phyloP scores from a whole-genome alignment of 2,797 vertebrate species.

The Channa striata region DNA sequence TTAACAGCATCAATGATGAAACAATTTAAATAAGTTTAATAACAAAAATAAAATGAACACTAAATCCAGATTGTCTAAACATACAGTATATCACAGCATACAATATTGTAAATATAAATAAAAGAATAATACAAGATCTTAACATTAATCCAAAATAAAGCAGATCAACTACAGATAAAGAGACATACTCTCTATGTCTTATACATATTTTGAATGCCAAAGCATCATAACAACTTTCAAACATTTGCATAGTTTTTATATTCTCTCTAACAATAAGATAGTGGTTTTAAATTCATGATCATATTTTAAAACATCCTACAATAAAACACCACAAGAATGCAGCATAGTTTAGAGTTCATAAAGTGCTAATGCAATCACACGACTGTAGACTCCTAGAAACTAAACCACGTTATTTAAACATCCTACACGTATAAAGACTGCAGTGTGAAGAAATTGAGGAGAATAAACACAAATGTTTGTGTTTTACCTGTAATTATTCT shows the following conservation, averaged over 20 bases:
- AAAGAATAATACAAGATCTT: background rate
- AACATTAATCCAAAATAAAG: background rate
- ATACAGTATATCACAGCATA: no score
- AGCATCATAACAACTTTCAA: slow-evolving; percentile 33
- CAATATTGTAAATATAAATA: no score
- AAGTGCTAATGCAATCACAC: slow-evolving; percentile 58
- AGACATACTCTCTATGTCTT: no score
- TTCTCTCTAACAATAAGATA: slow-evolving; percentile 13
- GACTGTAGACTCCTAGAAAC: slow-evolving; percentile 12
- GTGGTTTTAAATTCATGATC: slow-evolving; percentile 15
- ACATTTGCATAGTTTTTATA: slow-evolving; percentile 68
- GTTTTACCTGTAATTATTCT: slow-evolving; percentile 1
- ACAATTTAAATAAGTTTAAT: no score
- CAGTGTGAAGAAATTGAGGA: slow-evolving; percentile 1
- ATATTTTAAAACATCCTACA: slow-evolving; percentile 27
- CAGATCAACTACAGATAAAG: slow-evolving; percentile 4
- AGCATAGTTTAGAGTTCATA: slow-evolving; percentile 55
- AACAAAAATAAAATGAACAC: background rate
- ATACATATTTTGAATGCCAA: slow-evolving; percentile 18
- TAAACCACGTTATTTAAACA: slow-evolving; percentile 25
- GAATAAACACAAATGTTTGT: slow-evolving; percentile 6
- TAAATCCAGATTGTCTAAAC: background rate
- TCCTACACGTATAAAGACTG: background rate
- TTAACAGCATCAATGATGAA: no score
- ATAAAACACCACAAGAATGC: slow-evolving; percentile 35